Evolutionary conservation across 1,140 invertebrate genomes (phyloP), one percentile per base, ranked within the genome.

Genomic region (Oedothorax gibbosus): DNA sequence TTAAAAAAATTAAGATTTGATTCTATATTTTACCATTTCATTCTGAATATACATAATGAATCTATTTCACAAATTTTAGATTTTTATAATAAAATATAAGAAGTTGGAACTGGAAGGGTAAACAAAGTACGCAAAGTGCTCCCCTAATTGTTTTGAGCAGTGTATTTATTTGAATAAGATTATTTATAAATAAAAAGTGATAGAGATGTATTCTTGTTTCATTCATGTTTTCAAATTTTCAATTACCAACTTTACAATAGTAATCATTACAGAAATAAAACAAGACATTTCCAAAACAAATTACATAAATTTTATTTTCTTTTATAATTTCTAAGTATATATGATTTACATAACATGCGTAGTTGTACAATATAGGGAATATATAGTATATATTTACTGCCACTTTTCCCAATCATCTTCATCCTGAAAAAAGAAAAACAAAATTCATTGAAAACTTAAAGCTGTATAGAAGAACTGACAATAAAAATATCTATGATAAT

Each of bases 371-470:
- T 50, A 75, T 75, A 75, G 54, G n/a, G 7, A 51, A 65, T 64
- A 65, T 64, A 65, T 77, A 56, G 66, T 79, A 56, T 51, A 69
- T 11, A 54, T 71, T 80, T 35, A 81, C 66, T 71, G 66, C 78
- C 78, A 81, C 51, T 81, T 81, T 18, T 81, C 78, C 78, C 78
- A 81, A 50, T 81, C 78, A 71, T 81, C 78, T 60, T 81, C 78
- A 35, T 81, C 78, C 78, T 81, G 14, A 68, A 79, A 79, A 56
- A 64, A 18, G 20, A 18, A 53, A 65, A 54, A 35, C 35, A 35
- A 35, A 35, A 5, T 35, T 35, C 5, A 35, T 35, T 35, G 35
- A 35, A 65, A 78, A 76, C 9, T 5, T 21, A 68, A 21, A 49
- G 9, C 7, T 68, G 12, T 0, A 68, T 68, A 15, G 8, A 62